These are phyloP conservation scores for Toxotes lorentzi DNA, from an alignment of 2,797 vertebrate species.

Conservation along the genomic window DNA sequence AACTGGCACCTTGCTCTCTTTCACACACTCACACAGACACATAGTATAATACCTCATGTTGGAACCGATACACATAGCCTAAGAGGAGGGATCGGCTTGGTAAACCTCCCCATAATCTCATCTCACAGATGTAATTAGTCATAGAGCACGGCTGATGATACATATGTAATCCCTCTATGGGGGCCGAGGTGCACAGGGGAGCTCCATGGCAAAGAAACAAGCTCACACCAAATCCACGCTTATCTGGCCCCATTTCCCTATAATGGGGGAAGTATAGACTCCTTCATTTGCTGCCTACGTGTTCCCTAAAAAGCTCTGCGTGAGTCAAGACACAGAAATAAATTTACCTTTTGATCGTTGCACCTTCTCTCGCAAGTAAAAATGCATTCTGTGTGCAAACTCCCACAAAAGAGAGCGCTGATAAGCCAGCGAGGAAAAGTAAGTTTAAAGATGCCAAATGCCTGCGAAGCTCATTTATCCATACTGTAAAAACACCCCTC, in stretches of 20 bases:
- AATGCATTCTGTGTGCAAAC: constrained; percentile 36
- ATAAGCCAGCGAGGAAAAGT: constrained; percentile 25
- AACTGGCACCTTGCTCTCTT: constrained; percentile 72
- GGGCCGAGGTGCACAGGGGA: constrained; percentile 77
- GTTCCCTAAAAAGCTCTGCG: constrained; percentile 72
- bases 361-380: constrained; percentile 50
- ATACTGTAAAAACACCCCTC: constrained; percentile 58
- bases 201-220: constrained; percentile 75
- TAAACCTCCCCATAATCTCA: constrained; percentile 86
- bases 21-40: constrained; percentile 65
- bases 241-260: constrained; percentile 75
- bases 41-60: constrained; percentile 77
- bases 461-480: constrained; percentile 59
- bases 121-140: constrained; percentile 89
- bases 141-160: constrained; percentile 85
- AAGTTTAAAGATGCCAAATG: constrained; percentile 46
- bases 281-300: constrained; percentile 68
- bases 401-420: constrained; percentile 32
- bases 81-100: constrained; percentile 83
- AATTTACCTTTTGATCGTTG: constrained; percentile 62
- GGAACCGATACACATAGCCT: constrained; percentile 83
- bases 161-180: constrained; percentile 85
- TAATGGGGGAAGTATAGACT: constrained; percentile 52
- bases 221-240: constrained; percentile 75
- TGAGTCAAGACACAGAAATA: constrained; percentile 75